These are phyloP conservation scores for Camponotus fellah DNA, from an alignment of 2,888 invertebrate genomes.

Conservation along the genomic window DNA sequence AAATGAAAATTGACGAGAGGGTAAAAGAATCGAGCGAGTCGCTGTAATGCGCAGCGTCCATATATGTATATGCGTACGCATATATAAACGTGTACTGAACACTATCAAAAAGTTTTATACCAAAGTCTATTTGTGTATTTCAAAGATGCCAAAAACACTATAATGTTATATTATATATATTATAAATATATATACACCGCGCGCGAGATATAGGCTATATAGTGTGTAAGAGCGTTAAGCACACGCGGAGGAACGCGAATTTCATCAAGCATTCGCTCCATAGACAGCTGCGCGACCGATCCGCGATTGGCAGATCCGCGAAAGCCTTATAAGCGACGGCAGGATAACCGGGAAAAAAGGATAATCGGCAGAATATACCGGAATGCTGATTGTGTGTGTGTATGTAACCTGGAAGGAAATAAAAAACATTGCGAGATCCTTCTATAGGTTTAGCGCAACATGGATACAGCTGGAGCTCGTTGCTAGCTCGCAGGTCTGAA, in stretches of 20 bases:
- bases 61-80: slow-evolving; percentile 59
- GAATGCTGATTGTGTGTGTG: neutral
- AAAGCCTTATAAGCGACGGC: slow-evolving; percentile 55
- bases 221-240: slow-evolving; percentile 38
- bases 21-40: slow-evolving; percentile 6
- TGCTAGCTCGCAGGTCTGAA: slow-evolving; percentile 18
- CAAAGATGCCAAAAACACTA: slow-evolving; percentile 88
- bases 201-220: slow-evolving; percentile 48
- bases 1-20: slow-evolving; percentile 29
- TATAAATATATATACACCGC: slow-evolving; percentile 55
- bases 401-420: neutral
- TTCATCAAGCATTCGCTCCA: slow-evolving; percentile 52
- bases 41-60: slow-evolving; percentile 55
- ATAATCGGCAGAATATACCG: neutral
- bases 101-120: slow-evolving; percentile 87
- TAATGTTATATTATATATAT: slow-evolving; percentile 80
- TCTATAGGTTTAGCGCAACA: slow-evolving; percentile 18
- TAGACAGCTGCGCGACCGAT: slow-evolving; percentile 53
- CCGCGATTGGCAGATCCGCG: slow-evolving; percentile 58
- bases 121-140: slow-evolving; percentile 90
- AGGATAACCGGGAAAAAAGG: slow-evolving; percentile 1
- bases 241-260: slow-evolving; percentile 47
- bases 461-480: slow-evolving; percentile 21
- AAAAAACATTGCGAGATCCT: slow-evolving; percentile 6
- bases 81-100: slow-evolving; percentile 81